These are phyloP conservation scores for Amazonetta brasiliensis DNA, from an alignment of 2,797 vertebrate genomes.

Conservation along the genomic window DNA sequence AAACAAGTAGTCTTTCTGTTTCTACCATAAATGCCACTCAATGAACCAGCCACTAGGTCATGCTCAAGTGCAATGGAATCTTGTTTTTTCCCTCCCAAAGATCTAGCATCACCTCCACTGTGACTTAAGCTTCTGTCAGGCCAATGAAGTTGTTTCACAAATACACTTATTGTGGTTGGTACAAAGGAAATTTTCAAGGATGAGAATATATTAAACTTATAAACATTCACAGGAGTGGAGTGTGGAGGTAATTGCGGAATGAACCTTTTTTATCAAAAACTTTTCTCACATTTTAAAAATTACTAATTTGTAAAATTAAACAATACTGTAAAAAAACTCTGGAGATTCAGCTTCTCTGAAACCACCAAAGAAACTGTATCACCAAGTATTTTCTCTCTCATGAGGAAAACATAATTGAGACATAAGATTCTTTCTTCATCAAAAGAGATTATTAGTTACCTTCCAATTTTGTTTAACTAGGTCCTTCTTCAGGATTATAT, in stretches of 20 bases:
- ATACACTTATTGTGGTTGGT: neutral
- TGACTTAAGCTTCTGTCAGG: neutral
- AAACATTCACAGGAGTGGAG: neutral
- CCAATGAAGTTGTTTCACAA: conserved; percentile 4
- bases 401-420: neutral
- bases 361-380: neutral
- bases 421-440: neutral
- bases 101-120: conserved; percentile 51
- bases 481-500: neutral
- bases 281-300: neutral
- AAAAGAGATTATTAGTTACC: neutral
- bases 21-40: conserved; percentile 76
- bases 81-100: conserved; percentile 54
- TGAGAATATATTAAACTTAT: neutral
- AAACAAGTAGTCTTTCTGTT: conserved; percentile 59
- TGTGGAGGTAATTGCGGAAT: neutral
- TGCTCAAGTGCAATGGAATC: conserved; percentile 80
- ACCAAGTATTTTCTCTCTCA: neutral
- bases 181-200: neutral
- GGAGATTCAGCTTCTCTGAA: neutral
- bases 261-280: neutral
- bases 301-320: neutral
- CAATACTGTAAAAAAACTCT: neutral
- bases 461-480: neutral
- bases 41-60: conserved; percentile 82